Conservation (phyloP, 2,113 vertebrate genomes). For the Oreochromis spilurus region DNA sequence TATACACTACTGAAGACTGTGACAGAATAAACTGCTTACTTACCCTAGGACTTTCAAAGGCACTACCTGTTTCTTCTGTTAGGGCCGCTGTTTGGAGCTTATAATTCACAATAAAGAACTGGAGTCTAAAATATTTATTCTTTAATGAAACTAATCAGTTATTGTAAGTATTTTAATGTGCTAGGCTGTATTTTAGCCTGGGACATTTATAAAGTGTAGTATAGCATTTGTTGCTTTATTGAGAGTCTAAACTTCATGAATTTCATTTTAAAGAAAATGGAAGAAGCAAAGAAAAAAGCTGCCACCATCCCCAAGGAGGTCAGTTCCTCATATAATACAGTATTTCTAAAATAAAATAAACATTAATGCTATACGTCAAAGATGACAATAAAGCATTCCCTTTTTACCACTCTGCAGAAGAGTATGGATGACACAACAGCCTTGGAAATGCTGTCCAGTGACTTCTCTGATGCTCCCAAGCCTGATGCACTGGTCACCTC, state of each 20-base stretch:
- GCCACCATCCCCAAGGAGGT: conserved; percentile 47
- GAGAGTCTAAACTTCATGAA: background rate
- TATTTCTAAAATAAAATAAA: background rate
- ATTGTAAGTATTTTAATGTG: too few relatives aligned
- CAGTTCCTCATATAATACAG: background rate
- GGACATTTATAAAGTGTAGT: background rate
- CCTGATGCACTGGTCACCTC: background rate
- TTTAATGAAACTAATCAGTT: too few relatives aligned
- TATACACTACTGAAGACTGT: background rate
- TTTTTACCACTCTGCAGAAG: background rate
- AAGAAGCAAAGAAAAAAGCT: conserved; percentile 23
- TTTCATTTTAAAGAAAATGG: conserved; percentile 46
- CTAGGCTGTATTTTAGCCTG: too few relatives aligned
- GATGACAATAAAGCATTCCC: background rate
- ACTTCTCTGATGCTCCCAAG: conserved; percentile 27
- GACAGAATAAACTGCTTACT: background rate
- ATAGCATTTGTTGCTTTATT: background rate
- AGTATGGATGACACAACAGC: conserved; percentile 61
- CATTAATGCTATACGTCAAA: background rate
- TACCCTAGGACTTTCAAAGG: too few relatives aligned
- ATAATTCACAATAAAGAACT: too few relatives aligned
- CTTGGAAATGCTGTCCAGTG: conserved; percentile 63
- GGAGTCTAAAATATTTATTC: too few relatives aligned
- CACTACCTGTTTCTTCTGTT: too few relatives aligned
- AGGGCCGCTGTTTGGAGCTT: too few relatives aligned